Conservation (phyloP, 2,888 invertebrate species). For the Allophyes oxyacanthae region DNA sequence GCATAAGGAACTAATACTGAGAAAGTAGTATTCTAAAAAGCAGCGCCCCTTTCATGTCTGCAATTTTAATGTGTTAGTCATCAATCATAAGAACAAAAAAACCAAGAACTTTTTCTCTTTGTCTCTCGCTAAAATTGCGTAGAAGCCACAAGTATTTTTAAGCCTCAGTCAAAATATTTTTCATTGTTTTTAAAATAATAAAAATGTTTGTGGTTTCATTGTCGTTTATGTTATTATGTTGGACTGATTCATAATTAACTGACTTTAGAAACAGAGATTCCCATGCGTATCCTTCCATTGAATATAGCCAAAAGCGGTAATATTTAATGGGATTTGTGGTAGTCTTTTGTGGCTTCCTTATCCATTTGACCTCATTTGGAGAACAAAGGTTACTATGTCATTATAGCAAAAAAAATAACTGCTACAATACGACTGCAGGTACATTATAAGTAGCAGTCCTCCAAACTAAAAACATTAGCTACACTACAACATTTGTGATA, state of each 20-base stretch:
- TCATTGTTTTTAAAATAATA: too few species aligned
- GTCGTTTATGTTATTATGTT: neutral
- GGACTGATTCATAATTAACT: neutral
- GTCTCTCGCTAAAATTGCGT: conserved; percentile 6
- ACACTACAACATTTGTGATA: too few species aligned
- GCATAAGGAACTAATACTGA: conserved; percentile 5
- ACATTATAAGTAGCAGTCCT: too few species aligned
- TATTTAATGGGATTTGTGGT: neutral
- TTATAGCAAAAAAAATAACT: too few species aligned
- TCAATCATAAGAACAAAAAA: conserved; percentile 6
- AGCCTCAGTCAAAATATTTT: neutral
- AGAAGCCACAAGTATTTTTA: conserved; percentile 20
- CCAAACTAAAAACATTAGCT: too few species aligned
- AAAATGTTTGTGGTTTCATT: conserved; percentile 12
- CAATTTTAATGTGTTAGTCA: conserved; percentile 17
- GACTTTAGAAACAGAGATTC: too few species aligned
- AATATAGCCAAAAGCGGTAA: too few species aligned
- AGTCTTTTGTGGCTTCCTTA: conserved; percentile 17
- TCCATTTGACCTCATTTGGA: neutral
- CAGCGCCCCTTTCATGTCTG: neutral
- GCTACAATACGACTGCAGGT: too few species aligned
- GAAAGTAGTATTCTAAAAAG: conserved; percentile 38
- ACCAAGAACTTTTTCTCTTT: conserved; percentile 3
- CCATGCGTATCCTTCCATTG: too few species aligned
- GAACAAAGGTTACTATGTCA: too few species aligned